phyloP scores from a whole-genome alignment of 2,797 vertebrate genomes.

The Naso thynnoides region DNA sequence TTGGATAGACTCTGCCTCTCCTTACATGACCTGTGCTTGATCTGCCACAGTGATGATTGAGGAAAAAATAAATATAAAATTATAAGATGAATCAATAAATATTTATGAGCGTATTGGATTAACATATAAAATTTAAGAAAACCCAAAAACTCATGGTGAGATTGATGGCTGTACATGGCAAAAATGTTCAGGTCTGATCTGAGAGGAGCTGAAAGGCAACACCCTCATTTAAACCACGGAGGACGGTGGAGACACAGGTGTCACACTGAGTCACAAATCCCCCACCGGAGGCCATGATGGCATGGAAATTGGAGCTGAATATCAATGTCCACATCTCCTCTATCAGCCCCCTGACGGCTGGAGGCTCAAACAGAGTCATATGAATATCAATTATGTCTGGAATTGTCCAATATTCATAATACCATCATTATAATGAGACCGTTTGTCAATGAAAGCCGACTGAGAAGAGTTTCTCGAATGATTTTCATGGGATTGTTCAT shows the following conservation, averaged over 20 bases:
- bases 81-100: constrained; percentile 8
- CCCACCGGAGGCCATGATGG: constrained; percentile 20
- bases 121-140: background rate
- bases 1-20: background rate
- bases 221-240: constrained; percentile 14
- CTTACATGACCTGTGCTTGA: background rate
- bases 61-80: background rate
- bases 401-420: background rate
- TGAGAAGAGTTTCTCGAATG: background rate
- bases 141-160: background rate
- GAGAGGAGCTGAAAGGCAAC: constrained; percentile 32
- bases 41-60: background rate
- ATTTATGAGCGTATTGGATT: background rate
- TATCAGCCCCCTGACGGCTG: constrained; percentile 9
- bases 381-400: background rate
- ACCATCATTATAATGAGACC: background rate
- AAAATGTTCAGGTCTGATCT: constrained; percentile 12
- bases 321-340: constrained; percentile 14
- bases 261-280: background rate
- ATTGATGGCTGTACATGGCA: constrained; percentile 1
- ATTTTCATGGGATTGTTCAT: background rate
- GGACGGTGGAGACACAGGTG: constrained; percentile 20
- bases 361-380: background rate
- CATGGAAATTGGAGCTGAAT: constrained; percentile 24
- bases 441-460: background rate